phyloP scores from a whole-genome alignment of 2,888 invertebrate genomes.

The Ganaspis brasiliensis region DNA sequence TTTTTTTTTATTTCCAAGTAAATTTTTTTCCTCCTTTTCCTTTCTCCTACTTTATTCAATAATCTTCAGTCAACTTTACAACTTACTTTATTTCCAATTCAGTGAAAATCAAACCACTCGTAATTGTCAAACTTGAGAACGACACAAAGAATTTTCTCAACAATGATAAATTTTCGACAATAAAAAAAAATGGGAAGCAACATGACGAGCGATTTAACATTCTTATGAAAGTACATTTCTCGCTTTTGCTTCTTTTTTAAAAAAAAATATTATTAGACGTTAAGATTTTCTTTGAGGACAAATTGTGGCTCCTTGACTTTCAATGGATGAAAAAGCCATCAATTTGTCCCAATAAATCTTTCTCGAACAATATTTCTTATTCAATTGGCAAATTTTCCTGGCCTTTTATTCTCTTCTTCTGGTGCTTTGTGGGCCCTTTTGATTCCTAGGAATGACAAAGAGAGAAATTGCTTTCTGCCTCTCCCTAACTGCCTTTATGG shows the following conservation, averaged over 20 bases:
- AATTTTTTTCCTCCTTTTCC: too few relatives aligned
- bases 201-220: slow-evolving; percentile 43
- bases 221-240: not conserved
- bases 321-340: slow-evolving; percentile 16
- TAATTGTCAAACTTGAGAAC: not conserved
- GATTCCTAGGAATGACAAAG: slow-evolving; percentile 80
- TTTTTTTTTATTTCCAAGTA: too few relatives aligned
- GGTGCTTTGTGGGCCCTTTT: slow-evolving; percentile 42
- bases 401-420: slow-evolving; percentile 35
- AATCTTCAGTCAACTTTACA: too few relatives aligned
- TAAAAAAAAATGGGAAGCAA: slow-evolving; percentile 46
- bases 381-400: slow-evolving; percentile 11
- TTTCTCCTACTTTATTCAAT: too few relatives aligned
- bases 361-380: slow-evolving; percentile 20
- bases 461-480: slow-evolving; percentile 88
- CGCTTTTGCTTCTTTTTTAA: not conserved
- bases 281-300: slow-evolving; percentile 15
- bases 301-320: slow-evolving; percentile 42
- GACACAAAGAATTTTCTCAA: not conserved
- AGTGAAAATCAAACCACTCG: not conserved
- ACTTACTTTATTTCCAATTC: not conserved
- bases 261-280: slow-evolving; percentile 18
- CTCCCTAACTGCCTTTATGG: slow-evolving; percentile 88
- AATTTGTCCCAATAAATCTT: slow-evolving; percentile 41
- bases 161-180: slow-evolving; percentile 51